Percentiles rank a stretch among this genome's conserved stretches.
These are phyloP conservation scores for Diabrotica undecimpunctata DNA, from an alignment of 1,140 invertebrate genomes.

Conservation along the genomic window DNA sequence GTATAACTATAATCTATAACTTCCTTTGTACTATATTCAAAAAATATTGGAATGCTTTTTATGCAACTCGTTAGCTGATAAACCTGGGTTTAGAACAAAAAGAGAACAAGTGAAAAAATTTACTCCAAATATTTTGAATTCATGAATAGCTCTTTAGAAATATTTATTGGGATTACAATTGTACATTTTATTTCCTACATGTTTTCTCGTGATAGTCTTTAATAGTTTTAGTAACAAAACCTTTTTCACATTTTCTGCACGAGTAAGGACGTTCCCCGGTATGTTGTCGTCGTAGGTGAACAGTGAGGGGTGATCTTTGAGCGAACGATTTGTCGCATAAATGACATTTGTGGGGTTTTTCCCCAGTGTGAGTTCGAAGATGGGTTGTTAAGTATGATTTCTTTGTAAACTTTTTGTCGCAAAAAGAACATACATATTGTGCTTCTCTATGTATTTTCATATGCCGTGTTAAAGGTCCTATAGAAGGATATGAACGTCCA, in stretches of 20 bases:
- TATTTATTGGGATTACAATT: no score
- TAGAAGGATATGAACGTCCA: not conserved
- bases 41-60: no score
- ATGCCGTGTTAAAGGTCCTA: not conserved
- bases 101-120: no score
- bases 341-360: constrained; percentile 48
- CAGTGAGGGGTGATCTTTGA: constrained; percentile 48
- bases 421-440: constrained; percentile 32
- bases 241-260: constrained; percentile 63
- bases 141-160: no score
- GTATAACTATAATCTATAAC: no score
- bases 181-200: not conserved
- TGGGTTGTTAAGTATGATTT: constrained; percentile 46
- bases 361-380: constrained; percentile 65
- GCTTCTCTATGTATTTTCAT: constrained; percentile 4
- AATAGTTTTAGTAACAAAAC: constrained; percentile 44
- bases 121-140: no score
- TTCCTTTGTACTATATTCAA: no score
- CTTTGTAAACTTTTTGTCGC: constrained; percentile 30
- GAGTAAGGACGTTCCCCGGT: constrained; percentile 72
- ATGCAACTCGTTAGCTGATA: no score
- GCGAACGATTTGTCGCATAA: constrained; percentile 32
- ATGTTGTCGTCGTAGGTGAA: constrained; percentile 70
- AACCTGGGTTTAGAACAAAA: no score
- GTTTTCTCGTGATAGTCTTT: not conserved